Base-by-base conservation (phyloP, 2,888 invertebrate species). In the Argyra leucocephala region DNA sequence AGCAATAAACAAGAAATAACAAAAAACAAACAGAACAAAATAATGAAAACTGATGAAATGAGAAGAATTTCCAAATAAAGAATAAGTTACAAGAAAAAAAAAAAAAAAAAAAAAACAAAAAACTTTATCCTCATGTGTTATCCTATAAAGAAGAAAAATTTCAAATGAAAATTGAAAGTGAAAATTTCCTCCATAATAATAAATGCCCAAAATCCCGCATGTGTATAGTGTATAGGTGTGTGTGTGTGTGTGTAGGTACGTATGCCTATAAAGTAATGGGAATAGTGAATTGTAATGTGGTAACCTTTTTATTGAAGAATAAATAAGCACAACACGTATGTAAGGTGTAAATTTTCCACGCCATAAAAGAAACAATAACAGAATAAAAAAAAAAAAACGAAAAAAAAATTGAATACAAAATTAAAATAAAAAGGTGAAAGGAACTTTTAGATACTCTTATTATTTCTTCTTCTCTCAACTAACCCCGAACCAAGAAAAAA, bases 271-370 rank as follows among this genome's bases (percentile, higher is more conserved):
- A 12, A n/a, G 18, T 48, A 5, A 5, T 48, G 48, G 48, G 48
- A 48, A 48, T 48, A 18, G 48, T 15, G 48, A 48, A 12, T 48
- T 48, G 15, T 48, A 48, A 48, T 48, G 18, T 48, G 3, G 48
- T 48, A 48, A 18, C 48, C 48, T 12, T 48, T 48, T 48, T 48
- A 48, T 48, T 6, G 18, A 48, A 48, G 15, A 48, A 48, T 48
- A 48, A 48, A 48, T 48, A 48, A 48, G 18, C 48, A 48, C 48
- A 48, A 48, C 48, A 48, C 48, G 48, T 48, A 48, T 48, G 48
- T 18, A 48, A 48, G 48, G 48, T 48, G 48, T 48, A 48, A 48
- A 48, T 48, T 48, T 48, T 48, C 18, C 48, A 18, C 15, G 18
- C 18, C 5, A n/a, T 2, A 48, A 48, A 48, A 48, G 3, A 15